Evolutionary conservation across 2,888 invertebrate species (phyloP), one percentile per base, ranked within the genome.

Genomic region (Eurois occulta): DNA sequence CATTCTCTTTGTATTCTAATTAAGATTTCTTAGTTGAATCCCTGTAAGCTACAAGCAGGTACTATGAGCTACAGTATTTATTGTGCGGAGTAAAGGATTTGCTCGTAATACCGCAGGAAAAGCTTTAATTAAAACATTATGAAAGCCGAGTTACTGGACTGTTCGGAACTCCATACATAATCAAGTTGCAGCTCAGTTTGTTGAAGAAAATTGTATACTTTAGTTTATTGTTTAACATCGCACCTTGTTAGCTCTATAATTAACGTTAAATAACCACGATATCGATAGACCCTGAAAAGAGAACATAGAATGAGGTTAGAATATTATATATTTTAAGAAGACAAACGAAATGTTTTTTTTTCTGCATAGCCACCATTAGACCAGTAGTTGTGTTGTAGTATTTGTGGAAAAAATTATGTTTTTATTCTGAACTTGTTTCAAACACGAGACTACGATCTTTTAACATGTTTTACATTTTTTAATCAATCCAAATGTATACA

Each of bases 71-170:
- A 28, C 35, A 60, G 46, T 84, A 84, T 84, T 85, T 73, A 72
- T 58, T 64, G 65, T 75, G 38, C n/a, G 1, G 35, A 77, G 74
- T 74, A 65, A 72, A 77, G 78, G 78, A 72, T 86, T 80, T 76
- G 38, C 62, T 62, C 62, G 55, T 75, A 78, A 73, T 69, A 74
- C 69, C 69, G 38, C 64, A 70, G 74, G 72, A 71, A 78, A 87
- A 83, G 72, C 81, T 84, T 82, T 87, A 81, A 87, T 88, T 86
- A 86, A 89, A 87, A 85, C 70, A 80, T 85, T 80, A 84, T 83
- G 52, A 73, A 80, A 78, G 73, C 41, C 69, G 71, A 90, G 88
- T 87, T 86, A 32, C 73, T 35, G 68, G 70, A 80, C 73, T 83
- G 78, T 87, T 81, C 48, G 43, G 64, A 83, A 85, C 78, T 88